Evolutionary conservation across 2,113 vertebrate genomes (phyloP).

Genomic region (Canis aureus): DNA sequence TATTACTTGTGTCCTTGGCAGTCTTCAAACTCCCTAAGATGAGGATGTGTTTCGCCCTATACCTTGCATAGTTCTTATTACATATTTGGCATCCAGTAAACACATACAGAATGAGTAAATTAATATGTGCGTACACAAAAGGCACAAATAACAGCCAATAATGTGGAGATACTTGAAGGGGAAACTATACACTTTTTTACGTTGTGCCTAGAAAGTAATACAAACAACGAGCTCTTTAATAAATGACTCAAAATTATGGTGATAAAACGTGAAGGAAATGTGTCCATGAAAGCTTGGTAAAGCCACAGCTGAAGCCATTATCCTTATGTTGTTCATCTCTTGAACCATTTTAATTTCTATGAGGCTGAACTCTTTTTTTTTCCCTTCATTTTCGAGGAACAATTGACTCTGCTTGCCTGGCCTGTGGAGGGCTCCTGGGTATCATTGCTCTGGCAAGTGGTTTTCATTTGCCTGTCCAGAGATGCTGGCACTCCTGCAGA

Average conservation of each 20-base stretch:
- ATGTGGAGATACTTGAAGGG: background rate
- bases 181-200: background rate
- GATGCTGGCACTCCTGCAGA: slow-evolving; percentile 39
- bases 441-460: slow-evolving; percentile 61
- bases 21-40: background rate
- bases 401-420: background rate
- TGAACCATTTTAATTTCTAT: slow-evolving; percentile 21
- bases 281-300: background rate
- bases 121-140: background rate
- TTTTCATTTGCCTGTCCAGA: slow-evolving; percentile 46
- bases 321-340: background rate
- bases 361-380: background rate
- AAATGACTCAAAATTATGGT: background rate
- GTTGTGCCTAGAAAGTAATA: background rate
- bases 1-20: too few relatives aligned
- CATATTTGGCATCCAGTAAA: background rate
- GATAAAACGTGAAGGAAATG: background rate
- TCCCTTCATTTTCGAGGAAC: slow-evolving; percentile 56
- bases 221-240: background rate
- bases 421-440: slow-evolving; percentile 34
- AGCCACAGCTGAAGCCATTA: background rate
- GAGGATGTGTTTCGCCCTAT: accelerated
- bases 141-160: background rate
- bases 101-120: background rate
- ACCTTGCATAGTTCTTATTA: too few relatives aligned